These are phyloP conservation scores for Capricornis sumatraensis DNA, from an alignment of 2,113 vertebrate species.

Conservation along the genomic window DNA sequence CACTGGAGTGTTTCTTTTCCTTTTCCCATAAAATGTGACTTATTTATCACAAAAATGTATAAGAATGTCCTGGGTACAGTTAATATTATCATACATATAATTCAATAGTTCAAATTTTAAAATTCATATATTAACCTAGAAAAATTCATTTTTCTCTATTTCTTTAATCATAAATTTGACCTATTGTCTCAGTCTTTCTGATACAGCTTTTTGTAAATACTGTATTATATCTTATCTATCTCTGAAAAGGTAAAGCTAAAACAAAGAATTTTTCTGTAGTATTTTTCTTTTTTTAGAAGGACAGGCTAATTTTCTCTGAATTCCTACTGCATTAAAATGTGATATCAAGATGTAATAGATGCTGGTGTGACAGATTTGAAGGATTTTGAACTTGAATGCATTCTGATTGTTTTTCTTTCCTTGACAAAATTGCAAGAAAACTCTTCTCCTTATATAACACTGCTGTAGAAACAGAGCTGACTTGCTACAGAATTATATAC, in stretches of 20 bases:
- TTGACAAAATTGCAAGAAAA: constrained; percentile 11
- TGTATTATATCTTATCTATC: not conserved
- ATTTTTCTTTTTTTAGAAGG: not conserved
- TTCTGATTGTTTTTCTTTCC: constrained; percentile 33
- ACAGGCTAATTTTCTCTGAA: not conserved
- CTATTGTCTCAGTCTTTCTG: not conserved
- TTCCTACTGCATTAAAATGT: not conserved
- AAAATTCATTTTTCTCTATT: not conserved
- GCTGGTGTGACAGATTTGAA: not conserved
- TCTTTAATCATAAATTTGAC: not conserved
- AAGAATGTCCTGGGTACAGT: not conserved
- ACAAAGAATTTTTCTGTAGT: not conserved
- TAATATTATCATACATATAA: not conserved
- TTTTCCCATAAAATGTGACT: not conserved
- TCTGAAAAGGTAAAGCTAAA: not conserved
- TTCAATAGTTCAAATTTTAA: not conserved
- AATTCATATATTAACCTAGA: not conserved
- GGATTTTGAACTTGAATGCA: not conserved
- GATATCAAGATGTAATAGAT: not conserved
- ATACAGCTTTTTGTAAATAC: not conserved
- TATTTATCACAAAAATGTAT: not conserved
- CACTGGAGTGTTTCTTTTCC: not conserved
- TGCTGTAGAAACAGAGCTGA: not conserved
- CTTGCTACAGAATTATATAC: constrained; percentile 4
- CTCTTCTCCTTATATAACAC: not conserved